Evolutionary conservation across 1,140 invertebrate genomes (phyloP).

Genomic region (Chymomyza costata): DNA sequence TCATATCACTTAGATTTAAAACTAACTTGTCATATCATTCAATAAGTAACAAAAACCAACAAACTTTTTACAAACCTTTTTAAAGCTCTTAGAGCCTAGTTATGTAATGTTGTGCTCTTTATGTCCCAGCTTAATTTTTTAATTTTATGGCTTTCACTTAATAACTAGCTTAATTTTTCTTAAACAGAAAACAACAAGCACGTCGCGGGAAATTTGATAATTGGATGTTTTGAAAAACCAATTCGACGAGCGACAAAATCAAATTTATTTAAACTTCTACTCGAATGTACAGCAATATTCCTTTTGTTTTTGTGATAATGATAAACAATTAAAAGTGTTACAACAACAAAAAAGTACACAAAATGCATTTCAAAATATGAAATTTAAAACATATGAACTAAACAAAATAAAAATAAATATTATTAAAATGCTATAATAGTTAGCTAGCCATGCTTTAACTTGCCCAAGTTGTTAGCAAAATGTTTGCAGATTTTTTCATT

Average conservation of each 20-base stretch:
- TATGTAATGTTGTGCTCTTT: too few species aligned
- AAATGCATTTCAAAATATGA: neutral
- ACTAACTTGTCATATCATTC: too few species aligned
- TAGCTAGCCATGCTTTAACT: constrained; percentile 32
- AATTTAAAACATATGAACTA: too few species aligned
- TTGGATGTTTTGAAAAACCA: constrained; percentile 63
- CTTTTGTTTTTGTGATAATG: constrained; percentile 62
- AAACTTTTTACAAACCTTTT: too few species aligned
- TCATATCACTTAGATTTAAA: too few species aligned
- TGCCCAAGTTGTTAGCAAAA: constrained; percentile 48
- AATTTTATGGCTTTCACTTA: too few species aligned
- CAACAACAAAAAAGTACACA: neutral
- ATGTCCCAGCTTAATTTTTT: too few species aligned
- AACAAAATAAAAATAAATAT: constrained; percentile 1
- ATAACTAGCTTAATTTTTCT: constrained; percentile 40
- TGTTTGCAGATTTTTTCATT: constrained; percentile 43
- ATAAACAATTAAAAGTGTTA: constrained; percentile 33
- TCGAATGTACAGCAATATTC: constrained; percentile 46
- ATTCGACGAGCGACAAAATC: constrained; percentile 6
- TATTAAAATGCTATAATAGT: constrained; percentile 11
- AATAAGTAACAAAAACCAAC: too few species aligned
- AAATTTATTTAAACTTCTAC: constrained; percentile 8
- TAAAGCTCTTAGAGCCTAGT: too few species aligned
- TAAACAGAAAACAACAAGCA: constrained; percentile 57
- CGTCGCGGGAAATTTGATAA: constrained; percentile 70